Base-by-base conservation (phyloP, 2,113 vertebrate species). In the Campylomormyrus numenius region DNA sequence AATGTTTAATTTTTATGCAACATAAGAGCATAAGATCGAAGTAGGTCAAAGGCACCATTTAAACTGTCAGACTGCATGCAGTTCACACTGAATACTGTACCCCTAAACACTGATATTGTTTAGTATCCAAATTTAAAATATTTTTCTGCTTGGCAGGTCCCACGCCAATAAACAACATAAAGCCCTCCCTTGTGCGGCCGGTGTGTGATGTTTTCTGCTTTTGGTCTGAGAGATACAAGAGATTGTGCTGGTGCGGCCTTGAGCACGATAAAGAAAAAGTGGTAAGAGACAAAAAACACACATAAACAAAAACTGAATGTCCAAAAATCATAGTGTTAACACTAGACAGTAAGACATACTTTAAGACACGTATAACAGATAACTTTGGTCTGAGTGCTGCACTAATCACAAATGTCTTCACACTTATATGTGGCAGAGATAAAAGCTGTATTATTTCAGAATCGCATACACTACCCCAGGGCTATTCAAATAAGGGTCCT, bases 171-270 rank as follows among this genome's bases (percentile, higher is more conserved):
- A 90, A 95, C 85, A 93, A 96, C 24, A 90, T 97, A 89, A 94
- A 95, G 9, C 96, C 97, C 0, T 74, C 91, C n/a, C 90, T 97
- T 90, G 95, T 97, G 90, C 95, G 95, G 21, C 96, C 96, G 0
- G 89, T 97, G 45, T 95, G 96, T 90, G 94, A 97, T 83, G 66
- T 94, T 10, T 95, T 96, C 90, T 97, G 96, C 91, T 97, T 97
- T 92, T 97, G 96, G 94, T 97, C 95, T 2, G 21, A 95, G 48
- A 95, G 94, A 87, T 96, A 94, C 89, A 96, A 94, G 93, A 90
- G 88, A 24, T 70, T 94, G 48, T 96, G 96, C 24, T 95, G 95
- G 96, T 96, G 96, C 1, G 95, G 96, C 0, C 95, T 97, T 90
- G 90, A 17, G n/a, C 95, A 97, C 0, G 89, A 93, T 27, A 48